A percentile compares a stretch with the other conserved stretches of the same genome.
Evolutionary conservation across 2,113 vertebrate genomes (phyloP).

Genomic region (Erythrocebus patas): DNA sequence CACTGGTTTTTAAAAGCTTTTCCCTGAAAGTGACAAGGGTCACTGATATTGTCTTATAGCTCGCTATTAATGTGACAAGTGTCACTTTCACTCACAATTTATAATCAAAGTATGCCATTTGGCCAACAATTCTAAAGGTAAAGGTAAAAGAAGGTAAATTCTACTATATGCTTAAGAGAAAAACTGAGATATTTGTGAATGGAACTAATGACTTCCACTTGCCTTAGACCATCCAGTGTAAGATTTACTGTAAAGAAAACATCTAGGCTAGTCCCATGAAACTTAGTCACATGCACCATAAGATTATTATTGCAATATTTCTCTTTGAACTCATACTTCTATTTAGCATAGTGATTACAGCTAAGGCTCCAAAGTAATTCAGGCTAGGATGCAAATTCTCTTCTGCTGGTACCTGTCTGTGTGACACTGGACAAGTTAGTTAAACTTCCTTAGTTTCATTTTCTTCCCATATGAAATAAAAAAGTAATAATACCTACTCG

Average conservation of each 20-base stretch:
- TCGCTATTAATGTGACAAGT: not conserved
- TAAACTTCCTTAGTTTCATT: not conserved
- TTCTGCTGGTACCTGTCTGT: not conserved
- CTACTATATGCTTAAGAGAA: not conserved
- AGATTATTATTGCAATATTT: not conserved
- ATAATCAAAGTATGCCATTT: not conserved
- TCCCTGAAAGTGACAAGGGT: not conserved
- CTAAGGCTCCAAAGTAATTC: not conserved
- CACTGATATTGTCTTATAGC: not conserved
- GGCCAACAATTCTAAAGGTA: not conserved
- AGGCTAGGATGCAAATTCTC: too few species aligned
- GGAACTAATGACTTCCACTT: not conserved
- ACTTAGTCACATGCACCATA: not conserved
- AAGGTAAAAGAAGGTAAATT: not conserved
- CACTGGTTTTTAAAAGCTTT: not conserved
- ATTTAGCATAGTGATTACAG: not conserved
- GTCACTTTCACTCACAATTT: not conserved
- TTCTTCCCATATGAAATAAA: not conserved
- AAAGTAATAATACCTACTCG: not conserved
- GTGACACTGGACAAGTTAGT: not conserved
- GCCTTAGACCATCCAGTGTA: not conserved
- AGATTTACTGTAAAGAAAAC: not conserved
- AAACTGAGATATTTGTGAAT: not conserved
- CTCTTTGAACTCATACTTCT: not conserved
- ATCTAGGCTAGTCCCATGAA: not conserved